Conservation (phyloP, 2,797 vertebrate genomes). For the Clamator glandarius region DNA sequence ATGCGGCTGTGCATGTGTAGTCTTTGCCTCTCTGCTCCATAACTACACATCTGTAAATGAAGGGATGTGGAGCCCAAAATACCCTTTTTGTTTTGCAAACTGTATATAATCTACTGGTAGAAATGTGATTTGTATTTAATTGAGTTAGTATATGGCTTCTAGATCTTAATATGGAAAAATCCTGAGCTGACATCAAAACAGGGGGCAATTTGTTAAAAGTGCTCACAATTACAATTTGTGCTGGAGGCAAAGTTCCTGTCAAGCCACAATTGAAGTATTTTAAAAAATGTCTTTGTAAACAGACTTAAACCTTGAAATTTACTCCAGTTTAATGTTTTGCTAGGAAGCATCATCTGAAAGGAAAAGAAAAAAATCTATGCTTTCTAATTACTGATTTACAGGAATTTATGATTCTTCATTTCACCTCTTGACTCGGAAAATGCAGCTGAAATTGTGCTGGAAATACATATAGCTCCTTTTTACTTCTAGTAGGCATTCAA, state of each 20-base stretch:
- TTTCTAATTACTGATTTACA: neutral
- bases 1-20: neutral
- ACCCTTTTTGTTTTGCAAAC: neutral
- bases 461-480: neutral
- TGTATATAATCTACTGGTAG: neutral
- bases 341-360: neutral
- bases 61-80: constrained; percentile 23
- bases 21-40: neutral
- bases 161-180: constrained; percentile 21
- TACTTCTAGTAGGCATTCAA: neutral
- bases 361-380: neutral
- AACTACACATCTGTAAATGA: neutral
- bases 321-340: neutral
- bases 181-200: constrained; percentile 37
- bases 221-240: neutral
- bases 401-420: neutral
- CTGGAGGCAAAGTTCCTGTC: neutral
- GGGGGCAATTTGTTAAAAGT: neutral
- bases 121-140: neutral
- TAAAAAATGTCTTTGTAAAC: neutral
- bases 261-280: constrained; percentile 1
- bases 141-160: constrained; percentile 53
- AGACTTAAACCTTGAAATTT: neutral
- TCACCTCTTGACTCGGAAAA: neutral
- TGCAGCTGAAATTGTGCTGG: neutral